phyloP scores from a whole-genome alignment of 2,113 vertebrate genomes.

The Leptobrachium leishanense region DNA sequence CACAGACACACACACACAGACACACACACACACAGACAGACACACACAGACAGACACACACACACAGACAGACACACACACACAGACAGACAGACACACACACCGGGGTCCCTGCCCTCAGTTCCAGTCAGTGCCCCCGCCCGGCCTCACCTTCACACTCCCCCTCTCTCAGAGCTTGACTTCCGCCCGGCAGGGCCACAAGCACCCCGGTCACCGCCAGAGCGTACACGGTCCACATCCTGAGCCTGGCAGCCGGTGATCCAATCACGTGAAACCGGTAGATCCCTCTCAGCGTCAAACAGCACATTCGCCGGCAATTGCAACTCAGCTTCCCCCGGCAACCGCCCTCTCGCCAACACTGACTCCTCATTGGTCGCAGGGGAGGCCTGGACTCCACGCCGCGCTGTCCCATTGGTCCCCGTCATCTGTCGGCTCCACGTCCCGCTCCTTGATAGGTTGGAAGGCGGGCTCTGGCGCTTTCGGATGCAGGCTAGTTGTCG shows the following conservation, averaged over 20 bases:
- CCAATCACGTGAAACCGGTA: not conserved
- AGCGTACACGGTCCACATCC: constrained; percentile 1
- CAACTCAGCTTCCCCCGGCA: constrained; percentile 25
- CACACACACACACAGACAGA: not conserved
- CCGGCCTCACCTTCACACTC: not conserved
- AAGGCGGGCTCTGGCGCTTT: not conserved
- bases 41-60: not conserved
- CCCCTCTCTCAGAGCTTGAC: not conserved
- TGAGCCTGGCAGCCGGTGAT: not conserved
- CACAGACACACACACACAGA: too few species aligned
- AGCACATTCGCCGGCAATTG: constrained; percentile 25
- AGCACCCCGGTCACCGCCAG: constrained; percentile 28
- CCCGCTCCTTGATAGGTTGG: not conserved
- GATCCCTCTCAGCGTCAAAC: not conserved
- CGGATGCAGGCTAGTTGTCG: constrained; percentile 39
- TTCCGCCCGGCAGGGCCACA: not conserved
- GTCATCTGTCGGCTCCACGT: constrained; percentile 17
- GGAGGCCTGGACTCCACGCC: constrained; percentile 3
- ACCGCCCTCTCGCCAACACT: constrained; percentile 2
- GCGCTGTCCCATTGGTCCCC: not conserved
- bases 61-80: not conserved
- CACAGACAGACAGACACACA: too few species aligned
- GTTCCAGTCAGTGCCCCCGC: not conserved
- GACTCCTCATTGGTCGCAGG: not conserved
- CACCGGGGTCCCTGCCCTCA: too few species aligned